Evolutionary conservation across 1,140 invertebrate genomes (phyloP), one percentile per base, ranked within the genome.

Genomic region (Orchesella cincta): DNA sequence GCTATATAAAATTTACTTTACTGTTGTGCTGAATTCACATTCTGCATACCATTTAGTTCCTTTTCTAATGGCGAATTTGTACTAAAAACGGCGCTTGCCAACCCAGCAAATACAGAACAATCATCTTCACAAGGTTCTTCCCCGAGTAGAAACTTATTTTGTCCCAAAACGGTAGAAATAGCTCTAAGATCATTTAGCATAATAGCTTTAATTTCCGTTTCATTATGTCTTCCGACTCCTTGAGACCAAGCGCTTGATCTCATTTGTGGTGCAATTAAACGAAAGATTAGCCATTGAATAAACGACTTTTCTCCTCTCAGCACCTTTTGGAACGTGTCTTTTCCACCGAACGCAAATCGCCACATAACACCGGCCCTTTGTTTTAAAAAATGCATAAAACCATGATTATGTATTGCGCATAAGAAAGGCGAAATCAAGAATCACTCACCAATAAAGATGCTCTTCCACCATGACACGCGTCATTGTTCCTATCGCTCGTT

Each of bases 71-170:
- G 67, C 2, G 67, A 71, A 23, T 71, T 33, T 33, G 29, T 3
- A 14, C 8, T 71, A 33, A 71, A 71, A 34, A 71, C 67, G 5
- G 67, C 67, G 31, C 29, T 20, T 2, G 80, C 79, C 36, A 87
- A 67, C 79, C 84, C 83, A 5, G 84, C 86, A 83, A 87, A 87
- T 33, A 87, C 62, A 8, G 85, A 79, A 82, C 86, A 87, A 78
- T 87, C 86, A 18, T 83, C 84, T 75, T 85, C 84, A 35, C 78
- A 80, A 0, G 86, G 85, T 52, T 84, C 73, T 8, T 86, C 82
- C 0, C 86, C 86, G 73, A 86, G 79, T n/a, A 87, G 78, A 76
- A 84, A 87, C 26, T 74, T 72, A n/a, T 82, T 81, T 14, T 76
- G 31, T 51, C 81, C 81, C 31, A 82, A 46, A 23, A 79, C 74